Evolutionary conservation across 1,140 invertebrate genomes (phyloP), one percentile per base, ranked within the genome.

Genomic region (Eriosoma lanigerum): DNA sequence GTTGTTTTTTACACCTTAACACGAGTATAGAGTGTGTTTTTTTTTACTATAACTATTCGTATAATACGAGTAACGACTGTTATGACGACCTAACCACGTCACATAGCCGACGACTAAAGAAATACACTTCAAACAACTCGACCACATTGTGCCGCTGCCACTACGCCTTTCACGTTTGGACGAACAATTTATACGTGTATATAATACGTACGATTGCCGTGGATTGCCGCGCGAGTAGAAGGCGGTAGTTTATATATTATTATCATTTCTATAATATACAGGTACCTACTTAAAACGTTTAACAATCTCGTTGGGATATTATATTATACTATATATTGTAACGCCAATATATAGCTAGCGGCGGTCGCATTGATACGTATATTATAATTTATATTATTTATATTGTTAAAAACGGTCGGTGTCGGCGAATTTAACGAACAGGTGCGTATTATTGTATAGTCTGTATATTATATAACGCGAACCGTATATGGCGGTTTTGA

Each of bases 51-150:
- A 8, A 38, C 32, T 8, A 38, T 38, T 38, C 32, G 32, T 4
- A 8, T 38, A 38, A 4, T 4, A 38, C 32, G 32, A 38, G n/a
- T n/a, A n/a, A n/a, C 8, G 32, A 38, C 8, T 38, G 32, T 38
- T 38, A 4, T 38, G 32, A 38, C 32, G 32, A 38, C 32, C 8
- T 38, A 8, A 38, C 32, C 32, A 8, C 3, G 32, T 38, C 32
- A 38, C 8, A 4, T 38, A 38, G 32, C 8, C 32, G 32, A 38
- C 32, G 8, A 8, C 32, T 3, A 38, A 38, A 38, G 32, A 38
- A 38, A 38, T 38, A 38, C 38, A 46, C 64, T 68, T 68, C 64
- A 68, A 68, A 68, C 64, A 32, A 62, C 60, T 62, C 17, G 13
- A n/a, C 38, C 64, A 32, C 38, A 32, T 60, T 60, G 17, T 32